These are phyloP conservation scores for Dione juno DNA, from an alignment of 2,888 invertebrate species.

Conservation along the genomic window DNA sequence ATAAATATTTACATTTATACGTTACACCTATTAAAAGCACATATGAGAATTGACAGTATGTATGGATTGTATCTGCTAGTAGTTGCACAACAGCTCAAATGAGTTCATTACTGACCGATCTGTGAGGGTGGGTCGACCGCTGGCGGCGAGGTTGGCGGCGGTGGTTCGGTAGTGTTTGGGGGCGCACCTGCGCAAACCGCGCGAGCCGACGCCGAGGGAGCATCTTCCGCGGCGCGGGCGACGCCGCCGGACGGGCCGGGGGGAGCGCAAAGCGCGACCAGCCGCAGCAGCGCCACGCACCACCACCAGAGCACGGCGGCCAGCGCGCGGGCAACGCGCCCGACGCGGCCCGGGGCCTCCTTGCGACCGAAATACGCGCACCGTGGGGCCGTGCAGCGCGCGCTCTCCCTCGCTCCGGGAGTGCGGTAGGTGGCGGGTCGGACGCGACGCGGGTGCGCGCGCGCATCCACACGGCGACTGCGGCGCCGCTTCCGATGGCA, in stretches of 20 bases:
- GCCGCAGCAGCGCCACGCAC: slow-evolving; percentile 82
- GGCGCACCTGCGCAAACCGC: slow-evolving; percentile 76
- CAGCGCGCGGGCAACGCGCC: slow-evolving; percentile 81
- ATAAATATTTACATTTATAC: background rate
- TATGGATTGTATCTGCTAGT: background rate
- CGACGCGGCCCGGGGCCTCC: slow-evolving; percentile 78
- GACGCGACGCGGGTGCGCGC: slow-evolving; percentile 80
- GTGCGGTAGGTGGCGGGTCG: slow-evolving; percentile 67
- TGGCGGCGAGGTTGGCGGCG: slow-evolving; percentile 59
- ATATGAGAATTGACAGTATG: background rate
- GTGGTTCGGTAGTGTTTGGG: slow-evolving; percentile 69
- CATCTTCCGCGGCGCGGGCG: slow-evolving; percentile 76
- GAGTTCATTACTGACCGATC: slow-evolving; percentile 66
- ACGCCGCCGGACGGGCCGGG: slow-evolving; percentile 68
- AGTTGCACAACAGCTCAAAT: background rate
- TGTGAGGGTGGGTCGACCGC: slow-evolving; percentile 62
- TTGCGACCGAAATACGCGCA: slow-evolving; percentile 80
- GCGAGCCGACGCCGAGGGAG: slow-evolving; percentile 68
- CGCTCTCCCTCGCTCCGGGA: slow-evolving; percentile 62
- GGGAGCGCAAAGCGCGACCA: slow-evolving; percentile 80
- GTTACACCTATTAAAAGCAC: background rate
- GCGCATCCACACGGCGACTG: slow-evolving; percentile 82
- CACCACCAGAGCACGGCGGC: slow-evolving; percentile 83
- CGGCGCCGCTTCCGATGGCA: slow-evolving; percentile 75
- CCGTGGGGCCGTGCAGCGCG: slow-evolving; percentile 69